Percentiles rank a stretch among this genome's conserved stretches.
These are phyloP conservation scores for Rhadina sibilatrix DNA, from an alignment of 2,113 vertebrate genomes.

Conservation along the genomic window DNA sequence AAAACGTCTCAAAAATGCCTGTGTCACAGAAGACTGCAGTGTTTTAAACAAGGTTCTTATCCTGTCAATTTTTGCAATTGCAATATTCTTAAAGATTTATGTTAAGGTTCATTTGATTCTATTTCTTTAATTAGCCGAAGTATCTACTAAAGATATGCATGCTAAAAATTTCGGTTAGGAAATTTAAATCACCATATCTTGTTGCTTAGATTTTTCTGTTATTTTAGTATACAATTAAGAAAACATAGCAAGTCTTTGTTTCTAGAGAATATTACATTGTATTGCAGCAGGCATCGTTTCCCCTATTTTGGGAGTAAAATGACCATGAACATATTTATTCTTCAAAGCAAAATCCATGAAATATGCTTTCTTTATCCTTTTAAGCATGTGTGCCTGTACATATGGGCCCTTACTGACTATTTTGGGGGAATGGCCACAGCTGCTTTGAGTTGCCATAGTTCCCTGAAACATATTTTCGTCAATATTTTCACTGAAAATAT, in stretches of 20 bases:
- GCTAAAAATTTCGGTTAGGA: neutral
- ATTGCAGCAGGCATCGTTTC: neutral
- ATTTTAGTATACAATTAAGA: neutral
- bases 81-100: neutral
- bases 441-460: neutral
- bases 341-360: neutral
- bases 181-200: neutral
- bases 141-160: neutral
- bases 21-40: neutral
- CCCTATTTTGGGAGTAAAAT: neutral
- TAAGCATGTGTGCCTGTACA: neutral
- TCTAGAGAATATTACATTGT: neutral
- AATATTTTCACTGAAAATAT: neutral
- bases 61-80: neutral
- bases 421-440: neutral
- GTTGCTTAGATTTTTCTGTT: neutral
- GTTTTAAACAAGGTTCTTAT: neutral
- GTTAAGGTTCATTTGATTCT: neutral
- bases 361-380: neutral
- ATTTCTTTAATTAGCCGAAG: neutral
- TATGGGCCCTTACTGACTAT: neutral
- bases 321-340: neutral
- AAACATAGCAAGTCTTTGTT: slow-evolving; percentile 2
- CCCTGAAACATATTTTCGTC: neutral
- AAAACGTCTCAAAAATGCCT: neutral